These are phyloP conservation scores for Hypomecis punctinalis DNA, from an alignment of 2,888 invertebrate genomes.

Conservation along the genomic window DNA sequence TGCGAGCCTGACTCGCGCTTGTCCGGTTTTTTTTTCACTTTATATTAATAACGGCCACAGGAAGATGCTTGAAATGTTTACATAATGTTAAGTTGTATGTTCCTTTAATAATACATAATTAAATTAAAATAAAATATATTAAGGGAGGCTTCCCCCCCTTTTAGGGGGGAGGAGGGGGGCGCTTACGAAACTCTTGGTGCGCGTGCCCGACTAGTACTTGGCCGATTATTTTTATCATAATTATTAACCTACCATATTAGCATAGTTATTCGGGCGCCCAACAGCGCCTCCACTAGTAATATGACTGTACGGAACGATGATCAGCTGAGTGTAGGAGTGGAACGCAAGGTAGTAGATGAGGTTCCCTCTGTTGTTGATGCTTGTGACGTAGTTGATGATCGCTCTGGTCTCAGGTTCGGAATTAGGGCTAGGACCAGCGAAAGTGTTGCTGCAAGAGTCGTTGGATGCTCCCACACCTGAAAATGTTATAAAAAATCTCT, in stretches of 20 bases:
- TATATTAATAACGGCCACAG: too few relatives aligned
- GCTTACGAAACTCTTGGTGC: too few relatives aligned
- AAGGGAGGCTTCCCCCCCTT: too few relatives aligned
- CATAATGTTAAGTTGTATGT: too few relatives aligned
- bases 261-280: slow-evolving; percentile 62
- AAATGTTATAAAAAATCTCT: slow-evolving; percentile 33
- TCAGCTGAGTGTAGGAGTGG: slow-evolving; percentile 84
- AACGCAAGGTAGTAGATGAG: slow-evolving; percentile 81
- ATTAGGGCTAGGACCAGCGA: slow-evolving; percentile 77
- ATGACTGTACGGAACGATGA: slow-evolving; percentile 81
- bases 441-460: slow-evolving; percentile 79
- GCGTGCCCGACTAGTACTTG: too few relatives aligned
- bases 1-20: too few relatives aligned
- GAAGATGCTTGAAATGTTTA: too few relatives aligned
- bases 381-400: slow-evolving; percentile 65
- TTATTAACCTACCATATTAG: slow-evolving; percentile 65
- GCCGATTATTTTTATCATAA: too few relatives aligned
- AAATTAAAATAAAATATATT: too few relatives aligned
- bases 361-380: slow-evolving; percentile 51
- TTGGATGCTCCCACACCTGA: slow-evolving; percentile 70
- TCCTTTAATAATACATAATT: too few relatives aligned
- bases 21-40: too few relatives aligned
- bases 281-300: slow-evolving; percentile 44
- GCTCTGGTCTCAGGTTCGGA: slow-evolving; percentile 84
- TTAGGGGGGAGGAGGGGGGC: too few relatives aligned